Evolutionary conservation across 2,797 vertebrate genomes (phyloP), one percentile per base, ranked within the genome.

Genomic region (Oryzias dopingdopingensis): DNA sequence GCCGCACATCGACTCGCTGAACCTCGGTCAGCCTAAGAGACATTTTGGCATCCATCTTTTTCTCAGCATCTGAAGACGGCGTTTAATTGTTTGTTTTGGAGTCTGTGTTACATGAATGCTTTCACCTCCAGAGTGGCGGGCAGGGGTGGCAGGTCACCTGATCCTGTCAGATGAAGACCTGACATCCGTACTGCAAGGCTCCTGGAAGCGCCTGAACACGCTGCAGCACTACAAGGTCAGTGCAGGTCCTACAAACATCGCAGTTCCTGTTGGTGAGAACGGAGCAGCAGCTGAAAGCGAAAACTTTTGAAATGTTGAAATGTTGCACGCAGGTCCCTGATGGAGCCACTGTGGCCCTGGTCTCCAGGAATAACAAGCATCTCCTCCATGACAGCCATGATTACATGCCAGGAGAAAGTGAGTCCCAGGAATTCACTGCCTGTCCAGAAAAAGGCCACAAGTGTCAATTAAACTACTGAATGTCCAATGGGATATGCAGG

Each of bases 101-200:
- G 26, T 26, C 43, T n/a, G 40, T 2, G 3, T 23, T 18, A 17
- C 18, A 14, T 43, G 0, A 20, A 24, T 1, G 1, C 29, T 56
- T 48, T 16, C 52, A 57, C 18, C 17, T 47, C 12, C 79, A 99
- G 96, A 99, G 74, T 99, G 96, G 96, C 91, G 96, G 65, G 94
- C 96, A 2, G 96, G 96, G 23, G 90, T 97, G 55, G 96, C 96
- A 0, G 96, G 96, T 73, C 96, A 98, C 63, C 93, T 99, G 32
- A 97, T 98, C 75, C 91, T 99, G 16, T 99, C 96, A 0, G 96
- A 99, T 4, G 96, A 99, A 81, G 96, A 99, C 52, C 91, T 98
- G 80, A 99, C 96, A 0, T 99, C 96, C 1, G 93, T 97, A 4
- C 89, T 96, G 22, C 95, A 97, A 73, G 96, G 96, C 40, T 92